Evolutionary conservation across 2,888 invertebrate genomes (phyloP), one percentile per base, ranked within the genome.

Genomic region (Andrena fulva): DNA sequence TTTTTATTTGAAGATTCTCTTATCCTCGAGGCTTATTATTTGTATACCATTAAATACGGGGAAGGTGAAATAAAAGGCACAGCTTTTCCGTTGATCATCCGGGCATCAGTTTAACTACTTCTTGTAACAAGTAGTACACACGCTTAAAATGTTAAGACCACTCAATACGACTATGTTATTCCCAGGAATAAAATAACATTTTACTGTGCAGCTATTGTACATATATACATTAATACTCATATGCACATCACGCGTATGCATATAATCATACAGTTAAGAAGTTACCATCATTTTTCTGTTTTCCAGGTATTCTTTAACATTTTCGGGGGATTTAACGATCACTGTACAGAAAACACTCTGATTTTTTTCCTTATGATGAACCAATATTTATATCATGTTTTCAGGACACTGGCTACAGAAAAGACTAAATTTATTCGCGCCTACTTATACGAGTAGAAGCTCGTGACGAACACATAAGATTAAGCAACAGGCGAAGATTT

Each of bases 1-100:
- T 78, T 78, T 71, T 84, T 52, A 68, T 78, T 78, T 72, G 20
- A 50, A 48, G 42, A 33, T 63, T 69, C 42, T 60, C 48, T 62
- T 62, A 70, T 67, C 71, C 54, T 54, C 24, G 59, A 8, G 24
- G 74, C 72, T 74, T 70, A 29, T 50, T 54, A 35, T 67, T 63
- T 66, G 29, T 42, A n/a, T 27, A 56, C 20, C 24, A 31, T 68
- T 35, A 76, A 59, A 52, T 56, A 68, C 68, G 48, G 33, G 64
- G 56, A 16, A 52, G 50, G 52, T 59, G 20, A 56, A 27, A 62
- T 12, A 50, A 27, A 64, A 64, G 52, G 50, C 52, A 56, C 69
- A 48, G 27, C 50, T 70, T 42, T 24, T 48, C 68, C 48, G 35
- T 29, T 64, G 12, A 69, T 29, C 52, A 52, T n/a, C 10, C 27